These are phyloP conservation scores for Manis pentadactyla DNA, from an alignment of 2,797 vertebrate species.

Conservation along the genomic window DNA sequence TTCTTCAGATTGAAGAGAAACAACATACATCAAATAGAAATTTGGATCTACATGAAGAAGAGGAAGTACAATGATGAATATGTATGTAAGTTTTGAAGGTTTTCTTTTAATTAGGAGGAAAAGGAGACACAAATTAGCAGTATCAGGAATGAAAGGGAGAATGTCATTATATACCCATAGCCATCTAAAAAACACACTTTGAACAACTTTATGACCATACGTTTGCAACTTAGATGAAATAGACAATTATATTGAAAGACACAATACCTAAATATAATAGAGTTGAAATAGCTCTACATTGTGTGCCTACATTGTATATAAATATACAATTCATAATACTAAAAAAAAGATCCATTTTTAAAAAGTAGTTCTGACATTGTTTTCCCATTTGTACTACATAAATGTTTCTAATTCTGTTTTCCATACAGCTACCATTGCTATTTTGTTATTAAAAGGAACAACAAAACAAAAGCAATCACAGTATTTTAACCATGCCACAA, in stretches of 20 bases:
- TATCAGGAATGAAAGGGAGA: not conserved
- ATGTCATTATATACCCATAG: not conserved
- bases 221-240: not conserved
- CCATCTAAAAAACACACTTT: not conserved
- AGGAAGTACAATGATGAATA: not conserved
- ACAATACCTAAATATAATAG: not conserved
- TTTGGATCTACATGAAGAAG: not conserved
- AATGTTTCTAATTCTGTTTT: not conserved
- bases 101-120: not conserved
- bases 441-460: not conserved
- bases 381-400: not conserved
- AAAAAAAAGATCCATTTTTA: not conserved
- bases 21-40: not conserved
- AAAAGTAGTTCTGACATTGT: not conserved
- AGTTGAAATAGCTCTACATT: not conserved
- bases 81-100: not conserved
- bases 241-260: not conserved
- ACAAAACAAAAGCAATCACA: not conserved
- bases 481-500: not conserved
- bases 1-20: slow-evolving; percentile 25
- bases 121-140: not conserved
- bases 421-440: not conserved
- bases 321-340: not conserved
- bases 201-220: not conserved
- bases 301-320: not conserved